Conservation (phyloP, 1,140 invertebrate genomes). For the Sarcophaga bullata region DNA sequence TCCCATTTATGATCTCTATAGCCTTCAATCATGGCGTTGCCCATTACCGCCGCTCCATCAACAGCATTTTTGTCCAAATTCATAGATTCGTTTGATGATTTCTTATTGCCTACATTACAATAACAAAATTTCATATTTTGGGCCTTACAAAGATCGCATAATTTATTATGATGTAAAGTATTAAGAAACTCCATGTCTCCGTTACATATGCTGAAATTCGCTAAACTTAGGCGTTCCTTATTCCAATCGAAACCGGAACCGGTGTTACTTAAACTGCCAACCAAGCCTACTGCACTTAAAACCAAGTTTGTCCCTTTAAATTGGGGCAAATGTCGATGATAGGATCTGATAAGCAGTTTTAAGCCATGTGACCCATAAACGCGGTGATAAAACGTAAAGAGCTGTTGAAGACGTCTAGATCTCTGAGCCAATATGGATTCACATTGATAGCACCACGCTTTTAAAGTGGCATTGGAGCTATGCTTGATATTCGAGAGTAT, state of each 20-base stretch:
- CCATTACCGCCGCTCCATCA: conserved; percentile 47
- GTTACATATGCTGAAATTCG: conserved; percentile 57
- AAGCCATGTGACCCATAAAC: conserved; percentile 72
- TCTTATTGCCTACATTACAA: conserved; percentile 69
- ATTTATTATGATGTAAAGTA: conserved; percentile 52
- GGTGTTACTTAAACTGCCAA: conserved; percentile 52
- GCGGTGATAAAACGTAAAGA: conserved; percentile 72
- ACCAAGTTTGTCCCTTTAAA: conserved; percentile 51
- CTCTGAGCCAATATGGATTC: conserved; percentile 74
- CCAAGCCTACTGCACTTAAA: conserved; percentile 57
- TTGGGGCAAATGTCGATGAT: conserved; percentile 65
- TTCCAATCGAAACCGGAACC: conserved; percentile 56
- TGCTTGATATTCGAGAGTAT: conserved; percentile 64
- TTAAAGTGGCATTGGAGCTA: conserved; percentile 66
- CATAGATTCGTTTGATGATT: conserved; percentile 61
- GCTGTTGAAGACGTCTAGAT: conserved; percentile 71
- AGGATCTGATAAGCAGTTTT: conserved; percentile 68
- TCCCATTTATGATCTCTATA: conserved; percentile 74
- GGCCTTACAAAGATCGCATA: conserved; percentile 68
- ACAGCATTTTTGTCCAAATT: conserved; percentile 44
- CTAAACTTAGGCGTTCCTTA: conserved; percentile 53
- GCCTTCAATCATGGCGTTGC: conserved; percentile 61
- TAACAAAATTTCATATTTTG: conserved; percentile 71
- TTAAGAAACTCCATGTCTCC: conserved; percentile 59
- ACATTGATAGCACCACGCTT: conserved; percentile 71